Evolutionary conservation across 2,888 invertebrate species (phyloP).

Genomic region (Drosophila emarginata): DNA sequence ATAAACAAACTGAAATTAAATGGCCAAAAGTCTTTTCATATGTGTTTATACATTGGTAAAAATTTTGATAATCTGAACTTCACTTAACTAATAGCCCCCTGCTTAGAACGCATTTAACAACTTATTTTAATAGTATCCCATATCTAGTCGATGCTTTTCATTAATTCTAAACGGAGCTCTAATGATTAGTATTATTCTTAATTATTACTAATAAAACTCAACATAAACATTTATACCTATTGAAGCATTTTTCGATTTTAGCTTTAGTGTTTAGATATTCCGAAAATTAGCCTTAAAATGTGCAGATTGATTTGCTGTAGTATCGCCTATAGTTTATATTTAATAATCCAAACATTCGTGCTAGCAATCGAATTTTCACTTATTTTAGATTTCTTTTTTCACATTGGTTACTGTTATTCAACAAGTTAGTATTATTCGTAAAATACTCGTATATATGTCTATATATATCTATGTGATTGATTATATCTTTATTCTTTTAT

Average conservation of each 20-base stretch:
- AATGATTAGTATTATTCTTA: not conserved
- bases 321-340: not conserved
- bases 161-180: not conserved
- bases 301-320: not conserved
- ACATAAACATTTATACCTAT: too few species aligned
- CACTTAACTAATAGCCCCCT: too few species aligned
- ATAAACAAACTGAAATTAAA: not conserved
- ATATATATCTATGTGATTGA: not conserved
- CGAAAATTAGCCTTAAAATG: not conserved
- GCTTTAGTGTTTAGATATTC: not conserved
- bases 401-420: too few species aligned
- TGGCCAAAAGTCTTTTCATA: too few species aligned
- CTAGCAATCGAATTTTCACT: not conserved
- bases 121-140: too few species aligned
- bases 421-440: not conserved
- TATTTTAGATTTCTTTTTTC: not conserved
- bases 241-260: too few species aligned
- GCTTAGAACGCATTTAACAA: too few species aligned
- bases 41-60: too few species aligned
- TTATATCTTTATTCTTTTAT: not conserved
- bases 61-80: too few species aligned
- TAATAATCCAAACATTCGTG: not conserved
- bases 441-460: not conserved
- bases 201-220: not conserved
- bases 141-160: too few species aligned